Conservation (phyloP, 1,140 invertebrate species). For the Gerris buenoi region DNA sequence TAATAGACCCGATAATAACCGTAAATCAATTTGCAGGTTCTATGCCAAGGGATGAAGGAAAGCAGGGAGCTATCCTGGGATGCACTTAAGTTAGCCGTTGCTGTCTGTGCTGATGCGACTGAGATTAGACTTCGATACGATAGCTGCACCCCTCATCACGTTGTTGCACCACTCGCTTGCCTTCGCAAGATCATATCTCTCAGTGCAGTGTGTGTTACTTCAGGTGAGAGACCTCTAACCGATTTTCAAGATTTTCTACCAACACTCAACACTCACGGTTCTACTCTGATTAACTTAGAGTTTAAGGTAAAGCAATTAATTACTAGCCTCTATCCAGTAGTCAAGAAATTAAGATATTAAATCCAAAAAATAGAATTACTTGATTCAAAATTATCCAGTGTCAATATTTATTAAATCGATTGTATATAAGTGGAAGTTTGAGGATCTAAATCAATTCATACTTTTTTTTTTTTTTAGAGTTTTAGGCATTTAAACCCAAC, state of each 20-base stretch:
- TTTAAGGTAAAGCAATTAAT: slow-evolving; percentile 22
- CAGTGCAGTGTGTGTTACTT: slow-evolving; percentile 25
- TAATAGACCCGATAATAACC: no score
- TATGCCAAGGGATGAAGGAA: background rate
- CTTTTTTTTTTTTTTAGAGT: no score
- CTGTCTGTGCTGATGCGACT: slow-evolving; percentile 22
- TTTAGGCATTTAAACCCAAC: no score
- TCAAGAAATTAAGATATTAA: no score
- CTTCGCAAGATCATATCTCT: slow-evolving; percentile 20
- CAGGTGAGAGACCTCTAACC: slow-evolving; percentile 22
- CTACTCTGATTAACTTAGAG: slow-evolving; percentile 19
- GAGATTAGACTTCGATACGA: slow-evolving; percentile 20
- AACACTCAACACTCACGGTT: slow-evolving; percentile 21
- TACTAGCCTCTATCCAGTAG: no score
- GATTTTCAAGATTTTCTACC: slow-evolving; percentile 24
- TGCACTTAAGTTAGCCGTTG: slow-evolving; percentile 20
- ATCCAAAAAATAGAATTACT: no score
- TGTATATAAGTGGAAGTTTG: no score
- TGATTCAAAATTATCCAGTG: no score
- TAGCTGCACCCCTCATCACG: slow-evolving; percentile 23
- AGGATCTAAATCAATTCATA: no score
- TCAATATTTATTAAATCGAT: no score
- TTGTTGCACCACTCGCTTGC: slow-evolving; percentile 17
- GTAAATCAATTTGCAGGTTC: background rate
- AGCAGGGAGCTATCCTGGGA: slow-evolving; percentile 19